Conservation (phyloP, 2,113 vertebrate species). For the Anser cygnoides region DNA sequence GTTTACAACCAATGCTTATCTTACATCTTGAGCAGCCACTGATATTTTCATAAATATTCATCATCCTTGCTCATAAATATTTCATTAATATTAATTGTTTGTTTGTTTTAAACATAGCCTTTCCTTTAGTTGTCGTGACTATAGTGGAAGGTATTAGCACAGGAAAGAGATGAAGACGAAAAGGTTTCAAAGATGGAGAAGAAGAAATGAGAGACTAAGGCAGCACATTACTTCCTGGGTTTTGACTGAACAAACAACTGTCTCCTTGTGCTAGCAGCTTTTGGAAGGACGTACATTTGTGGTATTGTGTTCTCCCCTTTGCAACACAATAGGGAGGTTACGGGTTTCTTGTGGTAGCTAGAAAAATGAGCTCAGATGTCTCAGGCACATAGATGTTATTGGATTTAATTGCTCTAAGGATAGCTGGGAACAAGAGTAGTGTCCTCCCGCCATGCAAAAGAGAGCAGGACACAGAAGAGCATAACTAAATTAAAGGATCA, state of each 20-base stretch:
- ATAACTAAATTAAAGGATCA: not conserved
- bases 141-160: not conserved
- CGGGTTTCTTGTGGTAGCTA: not conserved
- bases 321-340: not conserved
- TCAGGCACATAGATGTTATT: not conserved
- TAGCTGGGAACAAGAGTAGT: not conserved
- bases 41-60: constrained; percentile 51
- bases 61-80: constrained; percentile 21
- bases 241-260: not conserved
- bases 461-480: not conserved
- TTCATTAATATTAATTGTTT: constrained; percentile 58
- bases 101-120: constrained; percentile 29
- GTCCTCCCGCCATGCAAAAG: not conserved
- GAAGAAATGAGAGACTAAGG: not conserved
- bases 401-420: not conserved
- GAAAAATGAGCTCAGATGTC: not conserved
- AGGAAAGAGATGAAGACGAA: not conserved
- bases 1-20: not conserved
- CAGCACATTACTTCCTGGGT: not conserved
- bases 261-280: not conserved
- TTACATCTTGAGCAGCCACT: not conserved
- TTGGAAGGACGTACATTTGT: not conserved
- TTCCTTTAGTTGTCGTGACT: constrained; percentile 9
- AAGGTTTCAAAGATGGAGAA: not conserved
- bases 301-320: not conserved